Evolutionary conservation across 2,797 vertebrate species (phyloP).

Genomic region (Podargus strigoides): DNA sequence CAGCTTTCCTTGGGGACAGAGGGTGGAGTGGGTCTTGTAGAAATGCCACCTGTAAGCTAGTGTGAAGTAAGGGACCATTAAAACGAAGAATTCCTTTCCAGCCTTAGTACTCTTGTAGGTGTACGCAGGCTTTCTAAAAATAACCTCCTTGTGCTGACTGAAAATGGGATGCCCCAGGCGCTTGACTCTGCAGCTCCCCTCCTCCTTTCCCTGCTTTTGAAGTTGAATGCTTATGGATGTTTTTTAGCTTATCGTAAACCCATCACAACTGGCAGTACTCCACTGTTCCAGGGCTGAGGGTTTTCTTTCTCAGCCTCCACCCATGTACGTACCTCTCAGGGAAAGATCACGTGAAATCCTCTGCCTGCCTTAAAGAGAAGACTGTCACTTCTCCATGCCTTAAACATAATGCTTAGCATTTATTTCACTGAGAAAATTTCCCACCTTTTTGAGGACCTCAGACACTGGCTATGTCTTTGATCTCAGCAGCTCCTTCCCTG

Average conservation of each 20-base stretch:
- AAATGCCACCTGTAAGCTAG: not conserved
- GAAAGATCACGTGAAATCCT: not conserved
- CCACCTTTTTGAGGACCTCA: slow-evolving; percentile 17
- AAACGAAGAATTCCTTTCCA: not conserved
- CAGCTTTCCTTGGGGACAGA: not conserved
- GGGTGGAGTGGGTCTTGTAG: not conserved
- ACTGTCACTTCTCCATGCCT: not conserved
- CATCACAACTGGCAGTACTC: slow-evolving; percentile 16
- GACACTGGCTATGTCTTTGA: slow-evolving; percentile 23
- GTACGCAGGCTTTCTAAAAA: slow-evolving; percentile 30
- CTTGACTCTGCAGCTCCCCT: slow-evolving; percentile 30
- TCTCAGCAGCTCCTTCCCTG: not conserved
- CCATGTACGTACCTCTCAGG: not conserved
- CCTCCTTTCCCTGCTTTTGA: slow-evolving; percentile 54
- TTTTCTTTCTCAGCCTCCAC: slow-evolving; percentile 64
- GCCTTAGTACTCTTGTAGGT: not conserved
- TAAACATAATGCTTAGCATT: not conserved
- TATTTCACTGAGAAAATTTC: not conserved
- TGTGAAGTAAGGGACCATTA: not conserved
- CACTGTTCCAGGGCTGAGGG: slow-evolving; percentile 15
- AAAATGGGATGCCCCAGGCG: slow-evolving; percentile 36
- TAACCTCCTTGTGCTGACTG: not conserved
- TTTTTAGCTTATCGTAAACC: slow-evolving; percentile 33
- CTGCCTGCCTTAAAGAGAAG: not conserved
- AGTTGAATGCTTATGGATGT: slow-evolving; percentile 44